Evolutionary conservation across 2,888 invertebrate species (phyloP), one percentile per base, ranked within the genome.

Genomic region (Drosophila mercatorum): DNA sequence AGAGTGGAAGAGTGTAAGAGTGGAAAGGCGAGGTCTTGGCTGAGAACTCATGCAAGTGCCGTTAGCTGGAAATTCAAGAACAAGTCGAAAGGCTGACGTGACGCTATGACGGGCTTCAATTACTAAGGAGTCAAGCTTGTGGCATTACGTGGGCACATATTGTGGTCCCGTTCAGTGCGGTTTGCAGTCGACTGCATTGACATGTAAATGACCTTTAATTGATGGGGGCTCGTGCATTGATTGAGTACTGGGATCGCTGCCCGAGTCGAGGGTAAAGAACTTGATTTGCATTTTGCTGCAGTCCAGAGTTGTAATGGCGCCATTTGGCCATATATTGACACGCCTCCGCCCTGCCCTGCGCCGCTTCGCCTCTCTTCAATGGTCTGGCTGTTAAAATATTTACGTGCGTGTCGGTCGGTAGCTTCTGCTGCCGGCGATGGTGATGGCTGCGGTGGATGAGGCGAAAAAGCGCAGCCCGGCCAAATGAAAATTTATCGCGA

Each of bases 191-290:
- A 70, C 70, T 78, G 84, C 81, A 88, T 85, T 83, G 88, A 86
- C 86, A 88, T 86, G 86, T 81, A 87, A 86, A 87, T 87, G 86
- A 86, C 84, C 87, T 83, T 87, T 87, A 87, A 87, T 87, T 87
- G 86, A 83, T 86, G 85, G 83, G 85, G 83, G 80, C 78, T 51
- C 65, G 70, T 66, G 67, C 73, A 73, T 89, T 82, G 88, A 88
- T 88, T 80, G 80, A 82, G 90, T 75, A 75, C 64, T 40, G 55
- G 57, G 51, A 55, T 52, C 46, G 71, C 51, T 51, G 55, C 53
- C 51, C 58, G 38, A 51, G 44, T 43, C 44, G 44, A 31, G 40
- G 49, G 49, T 40, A 31, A 67, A 61, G 64, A 78, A 72, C 68
- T 70, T 68, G 68, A 80, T 86, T 88, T 88, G 72, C 83, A 88